Base-by-base conservation (phyloP, 2,113 vertebrate genomes). In the Pipra filicauda region DNA sequence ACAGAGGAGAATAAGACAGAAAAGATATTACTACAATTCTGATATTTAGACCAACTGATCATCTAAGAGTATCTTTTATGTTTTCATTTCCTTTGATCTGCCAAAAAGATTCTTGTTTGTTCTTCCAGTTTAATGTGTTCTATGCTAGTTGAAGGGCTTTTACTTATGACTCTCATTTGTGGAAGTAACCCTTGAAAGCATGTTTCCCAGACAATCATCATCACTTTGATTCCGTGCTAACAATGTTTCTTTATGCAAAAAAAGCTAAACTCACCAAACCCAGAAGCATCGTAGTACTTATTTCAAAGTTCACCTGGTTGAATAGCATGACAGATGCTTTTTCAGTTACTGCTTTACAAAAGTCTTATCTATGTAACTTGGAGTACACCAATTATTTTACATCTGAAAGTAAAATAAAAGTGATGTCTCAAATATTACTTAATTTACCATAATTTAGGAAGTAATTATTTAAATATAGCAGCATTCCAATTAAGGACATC, bases 31-130 rank as follows among this genome's bases (percentile, higher is more conserved):
- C 78, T 88, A 93, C 88, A 92, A 81, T 95, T 87, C 85, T 85
- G 61, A 79, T 91, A 88, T 94, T 96, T 87, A 89, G 88, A 77
- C 79, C 92, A 96, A 96, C n/a, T 89, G 54, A 94, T 95, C 95
- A 94, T 95, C 82, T 92, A 92, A 95, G 88, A 94, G 33, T 83
- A 95, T 84, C 90, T 96, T 92, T 93, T 65, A 89, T 88, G 39
- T 43, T 75, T 92, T 89, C 37, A 83, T 69, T 85, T 64, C 35
- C 67, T 74, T 93, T 95, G 67, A 94, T 93, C 87, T 94, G 75
- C 55, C 64, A 75, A 57, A 41, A 81, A 64, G 57, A 20, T 88
- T 94, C 91, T 78, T 96, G 76, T 89, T 88, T 94, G 46, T 96
- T 97, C 89, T 89, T 89, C 43, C 35, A 23, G 79, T 69, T 88